Evolutionary conservation across 2,888 invertebrate species (phyloP).

Genomic region (Drosophila subquinaria): DNA sequence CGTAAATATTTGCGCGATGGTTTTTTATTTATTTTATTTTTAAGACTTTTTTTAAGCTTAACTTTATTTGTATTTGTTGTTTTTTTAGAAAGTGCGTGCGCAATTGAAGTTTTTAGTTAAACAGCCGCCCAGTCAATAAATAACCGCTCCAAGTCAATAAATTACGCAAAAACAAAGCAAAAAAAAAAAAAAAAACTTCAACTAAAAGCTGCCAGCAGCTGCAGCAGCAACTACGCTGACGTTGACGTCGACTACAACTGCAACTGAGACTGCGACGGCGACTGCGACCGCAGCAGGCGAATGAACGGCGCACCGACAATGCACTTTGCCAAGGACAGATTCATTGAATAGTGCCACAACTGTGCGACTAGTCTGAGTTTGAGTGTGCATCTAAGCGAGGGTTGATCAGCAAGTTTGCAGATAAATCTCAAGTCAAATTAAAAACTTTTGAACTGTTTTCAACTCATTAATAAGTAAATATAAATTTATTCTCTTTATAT

Average conservation of each 20-base stretch:
- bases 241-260: constrained; percentile 30
- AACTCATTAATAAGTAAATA: too few relatives aligned
- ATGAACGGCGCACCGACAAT: constrained; percentile 82
- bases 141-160: constrained; percentile 76
- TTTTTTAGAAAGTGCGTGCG: constrained; percentile 79
- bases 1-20: constrained; percentile 69
- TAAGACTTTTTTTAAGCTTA: constrained; percentile 16
- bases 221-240: constrained; percentile 39
- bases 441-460: too few relatives aligned
- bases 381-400: constrained; percentile 35
- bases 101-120: constrained; percentile 69
- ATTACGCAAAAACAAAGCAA: constrained; percentile 57
- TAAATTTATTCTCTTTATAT: neutral
- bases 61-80: constrained; percentile 16
- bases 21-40: constrained; percentile 27
- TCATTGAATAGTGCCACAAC: constrained; percentile 82
- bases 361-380: constrained; percentile 25
- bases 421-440: neutral
- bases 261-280: neutral
- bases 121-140: constrained; percentile 70
- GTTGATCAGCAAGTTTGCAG: constrained; percentile 2
- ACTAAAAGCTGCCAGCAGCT: constrained; percentile 40
- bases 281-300: constrained; percentile 56
- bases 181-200: constrained; percentile 25
- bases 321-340: constrained; percentile 85